Evolutionary conservation across 2,113 vertebrate species (phyloP), one percentile per base, ranked within the genome.

Genomic region (Platichthys flesus): DNA sequence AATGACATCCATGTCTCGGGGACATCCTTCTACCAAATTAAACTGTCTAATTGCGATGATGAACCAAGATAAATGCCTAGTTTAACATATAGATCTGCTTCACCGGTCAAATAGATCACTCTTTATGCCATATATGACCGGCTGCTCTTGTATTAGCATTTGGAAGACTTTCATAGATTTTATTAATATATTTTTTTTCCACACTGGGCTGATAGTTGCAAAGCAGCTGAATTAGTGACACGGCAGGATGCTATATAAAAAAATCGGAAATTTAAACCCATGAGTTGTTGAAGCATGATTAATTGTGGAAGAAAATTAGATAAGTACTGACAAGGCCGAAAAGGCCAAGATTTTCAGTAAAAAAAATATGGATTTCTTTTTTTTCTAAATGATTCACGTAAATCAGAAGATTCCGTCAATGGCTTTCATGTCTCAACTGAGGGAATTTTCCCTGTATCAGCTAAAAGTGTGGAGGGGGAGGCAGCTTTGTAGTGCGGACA

Each of bases 321-420:
- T 91, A 88, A 82, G 60, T 76, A 90, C 82, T 64, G 83, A 86
- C 73, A 86, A 57, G 55, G 58, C 21, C 4, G 16, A 49, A 74
- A 47, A 90, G 74, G 60, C 59, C 67, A 62, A 79, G 64, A 78
- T 89, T 87, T 88, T 90, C 91, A 71, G 80, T 42, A 13, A 13
- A 88, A 79, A 79, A 54, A 83, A 72, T 91, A 90, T 89, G 79
- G 87, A 92, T 92, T 88, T 89, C 59, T 92, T 92, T 88, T 89
- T 67, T 72, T 85, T 31, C 31, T 1, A 31, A 31, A 90, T 87
- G 69, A 90, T 73, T 67, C 16, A 64, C 26, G 16, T 89, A 79
- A 90, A 93, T 92, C 91, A 85, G 47, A 58, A n/a, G 51, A 79
- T 70, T 49, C 69, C 65, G 83, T 89, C 84, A 75, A 75, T 86